phyloP scores from a whole-genome alignment of 35 echinoderm and acorn worm species.

The Apostichopus parvimensis region DNA sequence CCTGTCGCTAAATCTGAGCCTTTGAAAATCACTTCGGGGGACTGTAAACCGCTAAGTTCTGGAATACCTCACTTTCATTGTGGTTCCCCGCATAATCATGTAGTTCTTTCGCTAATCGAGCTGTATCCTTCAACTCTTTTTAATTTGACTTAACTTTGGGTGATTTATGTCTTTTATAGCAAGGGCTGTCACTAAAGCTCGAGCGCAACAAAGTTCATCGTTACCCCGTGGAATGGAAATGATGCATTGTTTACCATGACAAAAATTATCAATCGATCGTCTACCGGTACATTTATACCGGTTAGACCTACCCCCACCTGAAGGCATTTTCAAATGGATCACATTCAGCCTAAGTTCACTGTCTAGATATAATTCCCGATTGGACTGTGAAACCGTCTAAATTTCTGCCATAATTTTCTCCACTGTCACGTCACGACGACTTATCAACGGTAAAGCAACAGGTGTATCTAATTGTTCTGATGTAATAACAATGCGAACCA shows the following conservation, averaged over 20 bases:
- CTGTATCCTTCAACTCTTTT: neutral
- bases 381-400: too few species aligned
- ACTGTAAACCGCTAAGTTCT: neutral
- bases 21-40: neutral
- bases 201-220: too few species aligned
- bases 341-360: too few species aligned
- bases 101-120: neutral
- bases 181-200: neutral
- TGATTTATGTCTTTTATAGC: slow-evolving; percentile 1
- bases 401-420: neutral
- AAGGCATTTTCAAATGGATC: too few species aligned
- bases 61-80: neutral
- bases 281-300: too few species aligned
- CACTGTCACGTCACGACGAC: too few species aligned
- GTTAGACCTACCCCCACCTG: neutral
- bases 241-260: neutral
- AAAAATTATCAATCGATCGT: too few species aligned
- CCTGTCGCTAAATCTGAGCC: too few species aligned
- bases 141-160: neutral
- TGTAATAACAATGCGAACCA: too few species aligned
- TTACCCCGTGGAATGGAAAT: too few species aligned
- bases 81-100: neutral
- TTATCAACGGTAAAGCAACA: too few species aligned
- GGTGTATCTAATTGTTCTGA: too few species aligned
- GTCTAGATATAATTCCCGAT: neutral